Evolutionary conservation across 2,888 invertebrate genomes (phyloP).

Genomic region (Agrotis clavis): DNA sequence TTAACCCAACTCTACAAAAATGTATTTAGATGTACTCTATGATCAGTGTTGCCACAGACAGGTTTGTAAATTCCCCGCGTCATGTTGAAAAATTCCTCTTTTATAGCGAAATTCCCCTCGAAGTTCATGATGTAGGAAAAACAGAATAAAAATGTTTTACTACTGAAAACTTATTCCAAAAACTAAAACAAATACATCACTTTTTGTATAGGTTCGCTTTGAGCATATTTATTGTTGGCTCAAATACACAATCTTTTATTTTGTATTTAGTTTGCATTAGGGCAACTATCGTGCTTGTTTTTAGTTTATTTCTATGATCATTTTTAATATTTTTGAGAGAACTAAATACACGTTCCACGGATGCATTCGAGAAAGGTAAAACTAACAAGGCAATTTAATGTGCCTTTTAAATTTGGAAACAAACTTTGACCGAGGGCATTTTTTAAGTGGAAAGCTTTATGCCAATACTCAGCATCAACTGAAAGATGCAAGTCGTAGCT

Average conservation of each 20-base stretch:
- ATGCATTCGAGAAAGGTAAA: neutral
- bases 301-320: too few relatives aligned
- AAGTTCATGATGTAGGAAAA: conserved; percentile 23
- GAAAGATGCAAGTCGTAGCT: too few relatives aligned
- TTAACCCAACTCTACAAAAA: too few relatives aligned
- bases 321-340: too few relatives aligned
- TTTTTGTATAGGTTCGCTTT: conserved; percentile 16
- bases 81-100: neutral
- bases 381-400: neutral
- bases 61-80: neutral
- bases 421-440: too few relatives aligned
- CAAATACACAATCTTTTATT: conserved; percentile 6
- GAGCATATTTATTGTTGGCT: conserved; percentile 15
- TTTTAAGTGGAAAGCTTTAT: too few relatives aligned
- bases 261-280: neutral
- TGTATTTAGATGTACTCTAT: too few relatives aligned
- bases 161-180: conserved; percentile 24
- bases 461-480: too few relatives aligned
- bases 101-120: conserved; percentile 1
- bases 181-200: conserved; percentile 24
- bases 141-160: conserved; percentile 22
- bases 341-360: too few relatives aligned
- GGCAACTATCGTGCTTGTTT: neutral
- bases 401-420: neutral
- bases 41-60: neutral